A percentile compares a stretch with the other conserved stretches of the same genome.
Evolutionary conservation across 2,113 vertebrate species (phyloP).

Genomic region (Jacana jacana): DNA sequence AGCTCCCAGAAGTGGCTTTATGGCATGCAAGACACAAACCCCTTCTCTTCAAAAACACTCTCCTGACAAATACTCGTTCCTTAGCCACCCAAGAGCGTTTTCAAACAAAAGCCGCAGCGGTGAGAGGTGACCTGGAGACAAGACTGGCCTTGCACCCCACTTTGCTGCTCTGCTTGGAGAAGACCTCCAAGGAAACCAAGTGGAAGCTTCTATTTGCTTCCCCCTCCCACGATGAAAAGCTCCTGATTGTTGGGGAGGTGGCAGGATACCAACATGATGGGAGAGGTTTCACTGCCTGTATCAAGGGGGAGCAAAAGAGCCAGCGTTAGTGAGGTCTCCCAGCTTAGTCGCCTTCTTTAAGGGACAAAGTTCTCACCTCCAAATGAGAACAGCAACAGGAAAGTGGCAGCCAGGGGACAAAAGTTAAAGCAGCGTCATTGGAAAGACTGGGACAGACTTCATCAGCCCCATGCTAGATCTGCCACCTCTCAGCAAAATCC

Average conservation of each 20-base stretch:
- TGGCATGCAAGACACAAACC: not conserved
- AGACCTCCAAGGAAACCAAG: not conserved
- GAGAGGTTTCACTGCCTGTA: rapidly evolving
- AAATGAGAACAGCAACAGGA: rapidly evolving
- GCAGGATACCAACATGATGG: not conserved
- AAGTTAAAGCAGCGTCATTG: not conserved
- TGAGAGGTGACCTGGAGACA: not conserved
- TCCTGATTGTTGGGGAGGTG: not conserved
- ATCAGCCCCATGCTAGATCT: not conserved
- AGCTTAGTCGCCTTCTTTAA: not conserved
- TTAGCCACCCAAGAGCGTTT: not conserved
- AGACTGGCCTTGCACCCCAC: not conserved
- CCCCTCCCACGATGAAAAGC: not conserved
- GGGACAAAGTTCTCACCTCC: not conserved
- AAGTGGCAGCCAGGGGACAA: not conserved
- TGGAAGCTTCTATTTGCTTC: not conserved
- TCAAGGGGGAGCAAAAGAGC: not conserved
- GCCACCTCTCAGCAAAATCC: constrained; percentile 38
- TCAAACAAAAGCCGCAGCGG: not conserved
- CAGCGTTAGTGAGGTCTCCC: not conserved
- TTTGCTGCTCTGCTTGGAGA: not conserved
- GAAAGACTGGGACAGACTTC: not conserved
- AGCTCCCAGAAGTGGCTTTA: constrained; percentile 14
- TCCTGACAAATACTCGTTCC: not conserved
- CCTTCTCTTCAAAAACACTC: not conserved